phyloP scores from a whole-genome alignment of 1,140 invertebrate genomes.

The Phenacoccus solenopsis region DNA sequence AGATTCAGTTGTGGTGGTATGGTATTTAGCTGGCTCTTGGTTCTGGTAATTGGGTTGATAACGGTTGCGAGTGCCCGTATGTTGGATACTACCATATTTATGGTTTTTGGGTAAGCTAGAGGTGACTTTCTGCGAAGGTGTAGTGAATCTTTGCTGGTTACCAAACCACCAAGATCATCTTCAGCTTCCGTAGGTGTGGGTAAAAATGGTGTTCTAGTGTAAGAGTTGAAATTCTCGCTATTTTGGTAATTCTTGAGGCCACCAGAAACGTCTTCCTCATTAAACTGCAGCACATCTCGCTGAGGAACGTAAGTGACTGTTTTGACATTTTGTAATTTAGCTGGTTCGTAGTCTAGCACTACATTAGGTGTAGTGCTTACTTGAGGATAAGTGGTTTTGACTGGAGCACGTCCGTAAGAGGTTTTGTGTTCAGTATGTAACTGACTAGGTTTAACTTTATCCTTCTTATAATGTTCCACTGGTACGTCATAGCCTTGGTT shows the following conservation, averaged over 20 bases:
- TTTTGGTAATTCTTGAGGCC: not conserved
- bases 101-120: not conserved
- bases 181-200: not conserved
- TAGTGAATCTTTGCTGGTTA: not conserved
- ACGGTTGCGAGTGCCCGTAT: not conserved
- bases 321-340: not conserved
- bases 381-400: not conserved
- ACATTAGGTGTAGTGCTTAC: not conserved
- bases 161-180: not conserved
- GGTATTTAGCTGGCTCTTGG: not conserved
- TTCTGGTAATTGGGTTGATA: not conserved
- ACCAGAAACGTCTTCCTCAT: not conserved
- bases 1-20: not conserved
- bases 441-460: constrained; percentile 1
- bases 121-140: not conserved
- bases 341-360: not conserved
- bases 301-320: not conserved
- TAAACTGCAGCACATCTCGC: not conserved
- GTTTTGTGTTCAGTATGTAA: not conserved
- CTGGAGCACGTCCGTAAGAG: not conserved
- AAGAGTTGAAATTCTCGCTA: not conserved
- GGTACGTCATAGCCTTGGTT: not conserved
- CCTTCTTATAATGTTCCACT: not conserved
- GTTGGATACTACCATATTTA: not conserved
- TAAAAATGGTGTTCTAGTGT: not conserved